Evolutionary conservation across 2,797 vertebrate genomes (phyloP), one percentile per base, ranked within the genome.

Genomic region (Champsocephalus gunnari): DNA sequence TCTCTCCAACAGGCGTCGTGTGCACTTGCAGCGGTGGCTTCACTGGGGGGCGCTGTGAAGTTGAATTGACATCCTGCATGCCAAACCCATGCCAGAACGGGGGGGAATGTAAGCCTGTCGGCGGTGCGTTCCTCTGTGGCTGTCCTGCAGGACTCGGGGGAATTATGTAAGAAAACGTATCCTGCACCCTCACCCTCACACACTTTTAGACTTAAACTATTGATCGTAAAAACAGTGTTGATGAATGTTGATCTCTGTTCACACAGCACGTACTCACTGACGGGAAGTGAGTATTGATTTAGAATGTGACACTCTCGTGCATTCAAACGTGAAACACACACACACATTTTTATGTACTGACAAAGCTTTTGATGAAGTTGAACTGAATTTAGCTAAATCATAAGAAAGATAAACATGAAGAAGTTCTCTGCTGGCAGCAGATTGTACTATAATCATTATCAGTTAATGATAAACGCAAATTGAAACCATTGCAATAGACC

Each of bases 11-110:
- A 98, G 97, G 96, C 62, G 97, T 97, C 77, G 92, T 92, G 73
- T 99, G 98, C 91, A 96, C 92, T 93, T 99, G 98, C 92, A 94
- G 94, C 9, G 89, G 95, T 47, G 95, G 96, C 78, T 99, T 96
- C 93, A 98, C 96, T 0, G 98, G 98, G 54, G 95, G 93, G 84
- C 96, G 96, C 80, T 99, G 98, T 94, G 98, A 99, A 89, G 92
- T 92, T 0, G 96, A 96, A 87, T 90, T 98, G 84, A 97, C 97
- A 9, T 95, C 96, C 81, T 99, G 98, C 89, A 94, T 95, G 89
- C 96, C 97, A 58, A 97, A 97, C 82, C 98, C 98, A 3, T 99
- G 98, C 86, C 96, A 93, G 86, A 98, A 98, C 0, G 96, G 95
- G 64, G 98, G 96, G 17, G 95, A 96, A 0, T 99, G 98, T 16